Evolutionary conservation across 2,113 vertebrate species (phyloP), one percentile per base, ranked within the genome.

Genomic region (Macquaria australasica): DNA sequence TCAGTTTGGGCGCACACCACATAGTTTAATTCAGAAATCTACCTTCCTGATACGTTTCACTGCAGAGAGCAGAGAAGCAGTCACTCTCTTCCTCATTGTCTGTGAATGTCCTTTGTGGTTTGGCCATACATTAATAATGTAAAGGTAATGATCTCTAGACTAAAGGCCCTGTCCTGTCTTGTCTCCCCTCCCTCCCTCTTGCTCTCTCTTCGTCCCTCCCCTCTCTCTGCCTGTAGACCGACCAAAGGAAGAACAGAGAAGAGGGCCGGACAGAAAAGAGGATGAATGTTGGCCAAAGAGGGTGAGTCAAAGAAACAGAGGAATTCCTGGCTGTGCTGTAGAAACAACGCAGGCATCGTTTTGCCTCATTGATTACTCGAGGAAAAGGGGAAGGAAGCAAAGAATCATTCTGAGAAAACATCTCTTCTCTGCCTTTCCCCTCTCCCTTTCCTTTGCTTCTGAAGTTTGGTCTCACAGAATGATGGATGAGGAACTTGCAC

Each of bases 81-180:
- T 84, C 82, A 66, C 78, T 85, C 73, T 91, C 76, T 84, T 82
- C 87, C 88, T 93, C 90, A 87, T 86, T 91, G 89, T 90, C 92
- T 92, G 90, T 82, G 85, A 89, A 88, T 89, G 94, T 93, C 95
- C 95, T 96, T 90, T 95, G 95, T 93, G 95, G 94, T 96, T 94
- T 95, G 87, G 87, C 92, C 89, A 90, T 94, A 95, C 93, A 94
- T 95, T 94, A 95, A 96, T 96, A 94, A 96, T 96, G 94, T 95
- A 96, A 95, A 95, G 89, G 95, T 94, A 96, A 95, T 92, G 93
- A 96, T 95, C 95, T 93, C 93, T 87, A 90, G 94, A 94, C 94
- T 94, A 95, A 96, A 95, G 94, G 93, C 89, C 92, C 91, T 91
- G 93, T 93, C 93, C 89, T 90, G 93, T 86, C 87, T 90, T 87